Evolutionary conservation across 1,140 invertebrate genomes (phyloP), one percentile per base, ranked within the genome.

Genomic region (Pemphigus obesinymphae): DNA sequence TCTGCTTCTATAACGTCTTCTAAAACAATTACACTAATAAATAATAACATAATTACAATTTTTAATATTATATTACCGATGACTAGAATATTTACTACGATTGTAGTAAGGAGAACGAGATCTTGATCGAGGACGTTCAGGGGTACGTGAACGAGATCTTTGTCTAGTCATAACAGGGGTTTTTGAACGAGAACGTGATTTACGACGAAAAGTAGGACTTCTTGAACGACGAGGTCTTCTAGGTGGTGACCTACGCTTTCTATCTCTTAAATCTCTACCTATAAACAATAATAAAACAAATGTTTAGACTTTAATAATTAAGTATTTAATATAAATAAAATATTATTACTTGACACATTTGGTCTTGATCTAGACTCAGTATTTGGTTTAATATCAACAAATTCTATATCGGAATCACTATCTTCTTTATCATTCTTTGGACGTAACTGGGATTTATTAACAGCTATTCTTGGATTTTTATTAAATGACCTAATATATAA

Each of bases 401-500:
- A 72, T 55, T 81, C 68, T 20, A 83, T 17, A 43, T 83, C 83
- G 20, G 83, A 82, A 61, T 83, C 82, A 61, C 80, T 81, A 17
- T 82, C 82, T 34, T 45, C 55, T 40, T 58, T 75, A n/a, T 82
- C 55, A 34, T 66, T 50, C 15, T 82, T 82, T 31, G 82, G 26
- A 34, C 70, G 48, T n/a, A 82, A 43, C 45, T 83, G 70, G 17
- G 83, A 80, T 80, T 83, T 84, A 34, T 83, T 83, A 58, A 70
- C 78, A 45, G 78, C 10, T 29, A 75, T 82, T 29, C 81, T 63
- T 45, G 66, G 55, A 55, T 66, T 76, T 83, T 84, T 84, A 58
- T 84, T 82, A 82, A 84, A 84, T 23, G 75, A 55, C 6, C 83
- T 84, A 48, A 29, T 73, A 82, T 48, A 6, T 15, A 50, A 82